phyloP scores from a whole-genome alignment of 37 sponge, comb jelly and placozoan species.

The Geodia barretti region DNA sequence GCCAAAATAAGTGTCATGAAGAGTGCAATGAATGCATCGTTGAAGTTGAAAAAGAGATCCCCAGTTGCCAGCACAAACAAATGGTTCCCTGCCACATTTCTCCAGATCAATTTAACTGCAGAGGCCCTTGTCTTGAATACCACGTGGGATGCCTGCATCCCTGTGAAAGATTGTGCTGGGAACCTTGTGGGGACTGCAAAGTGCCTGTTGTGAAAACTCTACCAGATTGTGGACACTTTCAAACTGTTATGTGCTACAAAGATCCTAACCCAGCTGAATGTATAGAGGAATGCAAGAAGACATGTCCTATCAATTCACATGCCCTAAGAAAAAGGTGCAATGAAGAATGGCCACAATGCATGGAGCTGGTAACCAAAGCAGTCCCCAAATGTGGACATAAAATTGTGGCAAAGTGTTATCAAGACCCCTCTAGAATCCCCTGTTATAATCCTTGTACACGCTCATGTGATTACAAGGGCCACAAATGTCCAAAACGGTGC shows the following conservation, averaged over 20 bases:
- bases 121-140: constrained; percentile 11
- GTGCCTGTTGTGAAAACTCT: constrained; percentile 23
- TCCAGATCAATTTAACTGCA: constrained; percentile 20
- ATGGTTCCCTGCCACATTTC: too few relatives aligned
- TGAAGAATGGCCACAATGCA: not conserved
- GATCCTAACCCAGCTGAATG: constrained; percentile 13
- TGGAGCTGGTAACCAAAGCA: constrained; percentile 3
- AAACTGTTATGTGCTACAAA: constrained; percentile 9
- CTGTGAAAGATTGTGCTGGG: too few relatives aligned
- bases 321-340: not conserved
- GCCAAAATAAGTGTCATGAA: constrained; percentile 9
- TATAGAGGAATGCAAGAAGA: too few relatives aligned
- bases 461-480: not conserved
- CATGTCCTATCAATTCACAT: not conserved
- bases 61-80: too few relatives aligned
- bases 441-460: constrained; percentile 56
- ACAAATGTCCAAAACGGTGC: constrained; percentile 16
- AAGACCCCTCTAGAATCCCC: constrained; percentile 18
- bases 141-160: not conserved
- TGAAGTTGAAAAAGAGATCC: too few relatives aligned
- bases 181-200: constrained; percentile 36
- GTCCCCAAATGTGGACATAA: constrained; percentile 54
- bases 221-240: constrained; percentile 48
- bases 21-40: too few relatives aligned
- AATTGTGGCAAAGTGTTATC: constrained; percentile 28